These are phyloP conservation scores for Berghia stephanieae DNA, from an alignment of 1,140 invertebrate species.

Conservation along the genomic window DNA sequence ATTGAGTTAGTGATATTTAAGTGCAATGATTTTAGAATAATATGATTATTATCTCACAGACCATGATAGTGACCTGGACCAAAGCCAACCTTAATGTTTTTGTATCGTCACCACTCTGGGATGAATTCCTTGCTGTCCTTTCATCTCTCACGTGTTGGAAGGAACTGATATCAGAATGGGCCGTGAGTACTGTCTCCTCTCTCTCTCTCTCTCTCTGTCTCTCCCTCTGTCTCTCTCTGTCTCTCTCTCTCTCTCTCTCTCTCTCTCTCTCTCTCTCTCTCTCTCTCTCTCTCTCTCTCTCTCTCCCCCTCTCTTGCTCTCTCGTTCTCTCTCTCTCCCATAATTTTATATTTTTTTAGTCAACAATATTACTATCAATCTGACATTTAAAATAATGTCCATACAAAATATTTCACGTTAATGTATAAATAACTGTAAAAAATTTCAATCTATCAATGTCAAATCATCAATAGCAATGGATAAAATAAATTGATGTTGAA, in stretches of 20 bases:
- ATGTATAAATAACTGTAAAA: neutral
- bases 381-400: too few species aligned
- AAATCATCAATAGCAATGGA: neutral
- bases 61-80: conserved; percentile 97
- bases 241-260: neutral
- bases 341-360: too few species aligned
- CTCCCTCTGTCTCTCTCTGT: too few species aligned
- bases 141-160: conserved; percentile 92
- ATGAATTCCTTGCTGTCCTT: conserved; percentile 89
- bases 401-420: too few species aligned
- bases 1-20: neutral
- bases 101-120: conserved; percentile 89
- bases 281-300: neutral
- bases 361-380: too few species aligned
- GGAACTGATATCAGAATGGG: conserved; percentile 95
- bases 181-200: conserved; percentile 75
- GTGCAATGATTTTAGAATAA: too few species aligned
- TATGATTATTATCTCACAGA: conserved; percentile 75
- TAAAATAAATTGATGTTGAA: neutral
- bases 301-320: too few species aligned
- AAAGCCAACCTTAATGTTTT: conserved; percentile 95
- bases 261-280: neutral
- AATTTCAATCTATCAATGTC: neutral
- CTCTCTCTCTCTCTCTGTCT: neutral
- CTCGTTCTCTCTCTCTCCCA: too few species aligned